phyloP scores from a whole-genome alignment of 2,113 vertebrate genomes.

The Baryphthengus martii region DNA sequence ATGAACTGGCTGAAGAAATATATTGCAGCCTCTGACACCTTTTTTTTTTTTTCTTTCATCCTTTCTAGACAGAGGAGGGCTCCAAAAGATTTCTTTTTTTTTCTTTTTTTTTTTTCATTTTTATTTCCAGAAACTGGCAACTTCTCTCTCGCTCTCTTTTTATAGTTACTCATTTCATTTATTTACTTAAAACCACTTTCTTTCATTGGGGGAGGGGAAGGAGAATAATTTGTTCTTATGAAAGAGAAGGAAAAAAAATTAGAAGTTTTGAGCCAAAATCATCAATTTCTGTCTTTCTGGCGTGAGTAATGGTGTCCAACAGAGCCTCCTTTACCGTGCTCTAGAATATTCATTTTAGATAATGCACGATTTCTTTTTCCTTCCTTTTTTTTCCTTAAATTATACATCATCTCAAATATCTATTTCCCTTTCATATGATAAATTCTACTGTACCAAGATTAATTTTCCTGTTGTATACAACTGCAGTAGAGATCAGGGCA shows the following conservation, averaged over 20 bases:
- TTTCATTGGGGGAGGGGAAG: not conserved
- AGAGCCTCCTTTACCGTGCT: conserved; percentile 40
- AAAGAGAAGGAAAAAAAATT: not conserved
- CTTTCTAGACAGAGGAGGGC: conserved; percentile 73
- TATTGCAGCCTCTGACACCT: conserved; percentile 93
- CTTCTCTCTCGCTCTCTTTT: conserved; percentile 77
- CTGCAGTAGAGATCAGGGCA: not conserved
- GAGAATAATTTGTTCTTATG: conserved; percentile 1
- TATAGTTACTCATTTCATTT: conserved; percentile 65
- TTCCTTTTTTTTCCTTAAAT: conserved; percentile 61
- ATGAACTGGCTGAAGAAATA: conserved; percentile 98
- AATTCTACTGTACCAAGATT: conserved; percentile 70
- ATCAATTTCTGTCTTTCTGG: conserved; percentile 62
- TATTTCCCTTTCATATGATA: conserved; percentile 72
- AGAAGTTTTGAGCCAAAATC: conserved; percentile 51
- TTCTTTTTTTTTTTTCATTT: not conserved
- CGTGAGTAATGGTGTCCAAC: conserved; percentile 64
- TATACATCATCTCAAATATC: conserved; percentile 71
- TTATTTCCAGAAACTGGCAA: conserved; percentile 68
- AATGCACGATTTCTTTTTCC: conserved; percentile 69
- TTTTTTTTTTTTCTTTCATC: conserved; percentile 78
- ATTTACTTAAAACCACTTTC: conserved; percentile 61
- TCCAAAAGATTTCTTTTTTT: conserved; percentile 63
- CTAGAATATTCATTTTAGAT: conserved; percentile 72
- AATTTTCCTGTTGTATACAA: conserved; percentile 61